A percentile compares a stretch with the other conserved stretches of the same genome.
Evolutionary conservation across 2,797 vertebrate genomes (phyloP).

Genomic region (Xerus rutilus): DNA sequence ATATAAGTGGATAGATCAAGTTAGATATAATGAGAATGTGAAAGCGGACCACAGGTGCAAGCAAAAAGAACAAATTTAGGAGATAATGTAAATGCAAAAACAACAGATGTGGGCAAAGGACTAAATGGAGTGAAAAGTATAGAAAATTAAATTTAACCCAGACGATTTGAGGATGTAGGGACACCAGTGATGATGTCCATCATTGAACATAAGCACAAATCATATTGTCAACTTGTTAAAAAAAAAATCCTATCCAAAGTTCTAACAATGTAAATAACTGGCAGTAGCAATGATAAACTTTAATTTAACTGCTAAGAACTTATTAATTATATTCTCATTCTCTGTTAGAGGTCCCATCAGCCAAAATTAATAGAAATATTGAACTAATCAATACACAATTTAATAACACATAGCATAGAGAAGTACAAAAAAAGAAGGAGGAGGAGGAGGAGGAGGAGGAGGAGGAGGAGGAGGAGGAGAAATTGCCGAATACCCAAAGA

Average conservation of each 20-base stretch:
- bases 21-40: neutral
- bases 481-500: neutral
- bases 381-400: constrained; percentile 50
- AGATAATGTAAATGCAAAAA: constrained; percentile 25
- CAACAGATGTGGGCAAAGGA: neutral
- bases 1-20: neutral
- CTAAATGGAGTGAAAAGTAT: neutral
- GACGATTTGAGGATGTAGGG: neutral
- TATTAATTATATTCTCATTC: constrained; percentile 50
- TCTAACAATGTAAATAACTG: constrained; percentile 37
- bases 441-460: too few species aligned
- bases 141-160: neutral
- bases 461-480: too few species aligned
- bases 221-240: neutral
- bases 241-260: neutral
- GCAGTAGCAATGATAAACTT: neutral
- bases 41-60: neutral
- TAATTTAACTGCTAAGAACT: constrained; percentile 46
- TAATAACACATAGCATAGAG: neutral
- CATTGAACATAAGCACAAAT: neutral
- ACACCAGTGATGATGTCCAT: neutral
- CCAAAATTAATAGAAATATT: constrained; percentile 57
- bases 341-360: neutral
- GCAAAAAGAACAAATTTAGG: neutral
- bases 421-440: neutral